Evolutionary conservation across 2,888 invertebrate species (phyloP).

Genomic region (Aphodius granarius): DNA sequence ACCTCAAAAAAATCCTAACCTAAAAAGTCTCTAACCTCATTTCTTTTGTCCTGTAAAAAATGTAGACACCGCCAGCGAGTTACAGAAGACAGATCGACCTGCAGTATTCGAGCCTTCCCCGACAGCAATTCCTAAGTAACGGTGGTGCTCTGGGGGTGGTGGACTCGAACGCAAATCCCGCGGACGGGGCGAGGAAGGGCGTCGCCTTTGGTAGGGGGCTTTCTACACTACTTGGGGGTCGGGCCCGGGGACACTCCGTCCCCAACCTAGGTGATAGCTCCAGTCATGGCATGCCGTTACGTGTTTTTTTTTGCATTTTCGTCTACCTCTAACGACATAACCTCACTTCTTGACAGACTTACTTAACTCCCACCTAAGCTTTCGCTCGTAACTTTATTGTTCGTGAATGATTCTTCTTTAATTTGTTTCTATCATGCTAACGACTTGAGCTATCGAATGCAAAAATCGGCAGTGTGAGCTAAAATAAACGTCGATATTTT

Average conservation of each 20-base stretch:
- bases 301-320: not conserved
- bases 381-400: not conserved
- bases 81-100: constrained; percentile 74
- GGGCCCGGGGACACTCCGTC: constrained; percentile 81
- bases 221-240: constrained; percentile 58
- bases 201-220: constrained; percentile 74
- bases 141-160: constrained; percentile 43
- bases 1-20: not conserved
- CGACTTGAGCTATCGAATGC: constrained; percentile 40
- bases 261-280: constrained; percentile 82
- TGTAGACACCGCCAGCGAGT: constrained; percentile 74
- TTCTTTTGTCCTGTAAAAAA: constrained; percentile 3
- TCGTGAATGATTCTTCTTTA: no score
- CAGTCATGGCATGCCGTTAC: constrained; percentile 36
- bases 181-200: constrained; percentile 59
- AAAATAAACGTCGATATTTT: not conserved
- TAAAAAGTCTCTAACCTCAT: not conserved
- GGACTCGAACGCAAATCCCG: constrained; percentile 54
- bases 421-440: constrained; percentile 32
- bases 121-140: constrained; percentile 62
- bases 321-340: constrained; percentile 22
- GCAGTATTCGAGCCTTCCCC: constrained; percentile 80
- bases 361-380: not conserved
- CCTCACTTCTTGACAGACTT: not conserved
- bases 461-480: not conserved